Evolutionary conservation across 2,113 vertebrate genomes (phyloP).

Genomic region (Hippocampus zosterae): DNA sequence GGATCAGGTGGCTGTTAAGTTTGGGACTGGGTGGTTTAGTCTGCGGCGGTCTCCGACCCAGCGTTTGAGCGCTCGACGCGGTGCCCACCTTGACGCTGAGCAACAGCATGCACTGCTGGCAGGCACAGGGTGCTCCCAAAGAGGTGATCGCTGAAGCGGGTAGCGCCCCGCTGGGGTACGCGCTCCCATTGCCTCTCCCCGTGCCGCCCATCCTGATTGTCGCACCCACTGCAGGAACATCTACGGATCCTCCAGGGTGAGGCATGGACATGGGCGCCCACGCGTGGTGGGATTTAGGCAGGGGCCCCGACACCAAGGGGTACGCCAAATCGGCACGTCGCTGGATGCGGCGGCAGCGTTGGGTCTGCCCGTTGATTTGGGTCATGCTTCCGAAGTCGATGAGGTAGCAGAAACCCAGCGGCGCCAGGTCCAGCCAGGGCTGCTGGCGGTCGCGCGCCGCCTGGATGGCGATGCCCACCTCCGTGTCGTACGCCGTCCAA

Average conservation of each 20-base stretch:
- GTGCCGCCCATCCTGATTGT: constrained; percentile 63
- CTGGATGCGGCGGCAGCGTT: constrained; percentile 86
- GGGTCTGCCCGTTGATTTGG: constrained; percentile 93
- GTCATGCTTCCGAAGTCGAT: constrained; percentile 98
- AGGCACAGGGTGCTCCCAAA: constrained; percentile 78
- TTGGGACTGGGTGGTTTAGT: constrained; percentile 72
- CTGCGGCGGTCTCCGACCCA: constrained; percentile 69
- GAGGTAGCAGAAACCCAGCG: constrained; percentile 96
- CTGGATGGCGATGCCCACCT: constrained; percentile 96
- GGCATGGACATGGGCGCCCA: constrained; percentile 67
- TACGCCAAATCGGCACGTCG: constrained; percentile 87
- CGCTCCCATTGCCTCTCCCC: constrained; percentile 65
- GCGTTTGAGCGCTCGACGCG: constrained; percentile 67
- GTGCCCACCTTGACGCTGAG: constrained; percentile 78
- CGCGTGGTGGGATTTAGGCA: constrained; percentile 78
- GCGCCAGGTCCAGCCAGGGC: constrained; percentile 94
- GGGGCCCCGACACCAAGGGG: constrained; percentile 81
- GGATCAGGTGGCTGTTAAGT: constrained; percentile 47
- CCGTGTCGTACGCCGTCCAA: constrained; percentile 97
- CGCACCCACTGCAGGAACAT: constrained; percentile 68
- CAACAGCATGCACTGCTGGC: constrained; percentile 89
- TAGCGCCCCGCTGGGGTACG: constrained; percentile 72
- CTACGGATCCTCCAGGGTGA: constrained; percentile 58
- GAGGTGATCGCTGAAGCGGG: constrained; percentile 74
- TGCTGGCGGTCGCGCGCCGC: constrained; percentile 95